A percentile compares a stretch with the other conserved stretches of the same genome.
phyloP scores from a whole-genome alignment of 2,113 vertebrate genomes.

The Cynocephalus volans region DNA sequence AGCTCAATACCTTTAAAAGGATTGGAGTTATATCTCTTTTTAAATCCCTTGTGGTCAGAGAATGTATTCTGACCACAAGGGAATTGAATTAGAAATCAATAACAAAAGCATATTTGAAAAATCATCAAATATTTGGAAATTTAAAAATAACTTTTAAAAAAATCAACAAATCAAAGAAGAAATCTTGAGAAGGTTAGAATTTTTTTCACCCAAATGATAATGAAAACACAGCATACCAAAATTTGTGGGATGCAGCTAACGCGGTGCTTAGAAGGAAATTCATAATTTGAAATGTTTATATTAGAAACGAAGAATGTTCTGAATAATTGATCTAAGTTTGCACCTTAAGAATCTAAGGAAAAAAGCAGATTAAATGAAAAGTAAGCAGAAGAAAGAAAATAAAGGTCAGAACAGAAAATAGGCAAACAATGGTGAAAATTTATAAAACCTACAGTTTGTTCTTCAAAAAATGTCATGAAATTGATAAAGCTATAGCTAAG shows the following conservation, averaged over 20 bases:
- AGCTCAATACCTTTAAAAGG: neutral
- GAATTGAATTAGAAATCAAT: neutral
- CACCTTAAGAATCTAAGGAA: neutral
- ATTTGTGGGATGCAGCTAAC: neutral
- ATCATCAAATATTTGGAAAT: conserved; percentile 87
- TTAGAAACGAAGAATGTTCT: conserved; percentile 11
- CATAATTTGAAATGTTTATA: conserved; percentile 28
- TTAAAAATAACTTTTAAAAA: too few relatives aligned
- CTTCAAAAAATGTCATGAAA: neutral
- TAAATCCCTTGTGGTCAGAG: too few relatives aligned
- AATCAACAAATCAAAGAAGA: too few relatives aligned
- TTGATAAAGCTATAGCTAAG: neutral
- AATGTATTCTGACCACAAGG: neutral
- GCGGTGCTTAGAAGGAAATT: neutral
- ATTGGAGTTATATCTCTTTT: neutral
- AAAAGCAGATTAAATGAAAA: conserved; percentile 46
- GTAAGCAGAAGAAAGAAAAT: neutral
- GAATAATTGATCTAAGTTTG: neutral
- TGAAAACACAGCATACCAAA: too few relatives aligned
- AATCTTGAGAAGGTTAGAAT: too few relatives aligned
- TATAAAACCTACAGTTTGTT: neutral
- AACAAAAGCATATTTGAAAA: neutral
- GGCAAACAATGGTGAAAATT: neutral
- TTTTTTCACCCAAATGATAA: too few relatives aligned
- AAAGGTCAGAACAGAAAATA: neutral